Evolutionary conservation across 2,888 invertebrate species (phyloP).

Genomic region (Drosophila fungiperda): DNA sequence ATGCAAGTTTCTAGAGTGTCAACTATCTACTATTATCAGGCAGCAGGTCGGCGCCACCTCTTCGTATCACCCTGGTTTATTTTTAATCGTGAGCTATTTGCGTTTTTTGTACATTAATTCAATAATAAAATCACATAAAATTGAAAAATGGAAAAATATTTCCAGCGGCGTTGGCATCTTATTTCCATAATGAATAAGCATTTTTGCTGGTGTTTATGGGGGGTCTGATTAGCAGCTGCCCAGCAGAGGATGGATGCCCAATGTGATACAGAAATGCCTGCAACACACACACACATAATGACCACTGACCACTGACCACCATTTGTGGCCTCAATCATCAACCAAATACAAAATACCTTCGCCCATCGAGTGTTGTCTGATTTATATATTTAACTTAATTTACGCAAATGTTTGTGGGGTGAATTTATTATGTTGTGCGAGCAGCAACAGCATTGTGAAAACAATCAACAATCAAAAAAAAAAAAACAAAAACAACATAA

Average conservation of each 20-base stretch:
- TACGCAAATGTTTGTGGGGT: constrained; percentile 61
- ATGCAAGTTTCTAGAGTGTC: constrained; percentile 28
- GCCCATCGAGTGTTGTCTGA: constrained; percentile 76
- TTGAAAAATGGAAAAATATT: constrained; percentile 27
- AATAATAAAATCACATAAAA: constrained; percentile 48
- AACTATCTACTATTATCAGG: constrained; percentile 11
- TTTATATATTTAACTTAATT: constrained; percentile 78
- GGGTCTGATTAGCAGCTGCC: constrained; percentile 5
- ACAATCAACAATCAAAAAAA: constrained; percentile 12
- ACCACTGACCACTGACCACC: constrained; percentile 17
- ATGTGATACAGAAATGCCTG: neutral
- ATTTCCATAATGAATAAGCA: constrained; percentile 39
- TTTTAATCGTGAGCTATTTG: constrained; percentile 10
- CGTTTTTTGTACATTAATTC: constrained; percentile 45
- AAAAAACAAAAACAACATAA: constrained; percentile 16
- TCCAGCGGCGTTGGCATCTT: constrained; percentile 36
- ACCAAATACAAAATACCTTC: constrained; percentile 52
- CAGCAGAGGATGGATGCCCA: constrained; percentile 17
- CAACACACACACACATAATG: neutral
- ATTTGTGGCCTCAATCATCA: constrained; percentile 47
- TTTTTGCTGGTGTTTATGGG: constrained; percentile 10
- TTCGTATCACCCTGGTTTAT: constrained; percentile 5
- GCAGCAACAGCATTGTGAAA: constrained; percentile 10
- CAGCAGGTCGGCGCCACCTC: constrained; percentile 21
- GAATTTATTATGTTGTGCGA: constrained; percentile 47